Evolutionary conservation across 1,140 invertebrate genomes (phyloP).

Genomic region (Aphaenogaster rudis): DNA sequence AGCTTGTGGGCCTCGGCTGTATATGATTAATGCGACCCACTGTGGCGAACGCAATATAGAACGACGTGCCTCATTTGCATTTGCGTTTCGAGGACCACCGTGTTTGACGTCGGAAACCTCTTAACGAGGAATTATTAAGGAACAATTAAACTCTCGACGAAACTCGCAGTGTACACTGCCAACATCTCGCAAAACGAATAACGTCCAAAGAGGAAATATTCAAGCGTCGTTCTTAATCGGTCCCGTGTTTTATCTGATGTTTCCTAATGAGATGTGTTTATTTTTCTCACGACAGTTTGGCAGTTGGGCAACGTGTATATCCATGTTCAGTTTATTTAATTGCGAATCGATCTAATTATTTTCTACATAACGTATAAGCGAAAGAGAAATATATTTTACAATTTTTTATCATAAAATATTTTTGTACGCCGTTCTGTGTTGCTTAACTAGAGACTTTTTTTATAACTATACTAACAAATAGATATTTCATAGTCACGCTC

Average conservation of each 20-base stretch:
- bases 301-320: background rate
- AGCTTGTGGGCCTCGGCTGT: conserved; percentile 24
- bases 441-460: background rate
- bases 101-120: conserved; percentile 70
- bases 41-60: conserved; percentile 75
- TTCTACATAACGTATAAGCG: background rate
- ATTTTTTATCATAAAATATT: background rate
- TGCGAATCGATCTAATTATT: background rate
- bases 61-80: conserved; percentile 77
- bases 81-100: conserved; percentile 75
- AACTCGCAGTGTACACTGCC: conserved; percentile 35
- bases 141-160: conserved; percentile 64
- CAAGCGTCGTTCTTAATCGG: conserved; percentile 31
- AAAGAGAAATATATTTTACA: background rate
- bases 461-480: background rate
- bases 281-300: conserved; percentile 14
- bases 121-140: conserved; percentile 66
- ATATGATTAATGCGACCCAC: conserved; percentile 75
- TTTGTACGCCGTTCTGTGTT: too few species aligned
- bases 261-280: conserved; percentile 14
- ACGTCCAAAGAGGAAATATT: background rate
- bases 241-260: conserved; percentile 31
- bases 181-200: conserved; percentile 26
- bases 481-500: background rate
- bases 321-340: background rate